These are phyloP conservation scores for Brachionus angularis DNA, from an alignment of 1,140 invertebrate genomes.

Conservation along the genomic window DNA sequence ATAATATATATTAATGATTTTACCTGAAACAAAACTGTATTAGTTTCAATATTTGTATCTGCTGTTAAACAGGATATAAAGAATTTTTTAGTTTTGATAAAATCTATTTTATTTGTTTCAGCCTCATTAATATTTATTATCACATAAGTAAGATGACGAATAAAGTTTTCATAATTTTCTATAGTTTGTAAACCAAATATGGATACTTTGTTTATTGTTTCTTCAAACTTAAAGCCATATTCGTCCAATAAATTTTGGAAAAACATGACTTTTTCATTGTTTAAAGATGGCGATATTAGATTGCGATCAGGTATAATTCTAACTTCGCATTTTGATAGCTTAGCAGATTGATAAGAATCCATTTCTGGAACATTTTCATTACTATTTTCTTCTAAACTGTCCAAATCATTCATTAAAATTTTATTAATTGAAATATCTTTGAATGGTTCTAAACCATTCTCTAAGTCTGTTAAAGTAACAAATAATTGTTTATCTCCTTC, in stretches of 20 bases:
- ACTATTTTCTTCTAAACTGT: neutral
- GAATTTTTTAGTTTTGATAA: slow-evolving; percentile 35
- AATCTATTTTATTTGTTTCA: neutral
- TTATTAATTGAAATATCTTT: slow-evolving; percentile 29
- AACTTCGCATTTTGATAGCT: neutral
- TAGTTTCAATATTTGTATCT: neutral
- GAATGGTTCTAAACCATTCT: slow-evolving; percentile 36
- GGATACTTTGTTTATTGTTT: slow-evolving; percentile 8
- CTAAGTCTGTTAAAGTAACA: slow-evolving; percentile 16
- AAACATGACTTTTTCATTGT: slow-evolving; percentile 44
- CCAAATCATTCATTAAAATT: neutral
- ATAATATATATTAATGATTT: neutral
- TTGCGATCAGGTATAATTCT: slow-evolving; percentile 36
- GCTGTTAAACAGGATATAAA: neutral
- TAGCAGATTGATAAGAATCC: neutral
- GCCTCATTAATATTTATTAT: slow-evolving; percentile 35
- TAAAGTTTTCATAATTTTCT: slow-evolving; percentile 39
- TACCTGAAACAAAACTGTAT: neutral
- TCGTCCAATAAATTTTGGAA: slow-evolving; percentile 42
- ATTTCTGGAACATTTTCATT: neutral
- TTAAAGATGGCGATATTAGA: slow-evolving; percentile 24
- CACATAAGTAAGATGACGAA: slow-evolving; percentile 36
- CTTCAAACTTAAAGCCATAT: slow-evolving; percentile 24
- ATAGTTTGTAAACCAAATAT: neutral
- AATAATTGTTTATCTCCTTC: slow-evolving; percentile 6